Evolutionary conservation across 2,797 vertebrate species (phyloP), one percentile per base, ranked within the genome.

Genomic region (Cossypha dichroa): DNA sequence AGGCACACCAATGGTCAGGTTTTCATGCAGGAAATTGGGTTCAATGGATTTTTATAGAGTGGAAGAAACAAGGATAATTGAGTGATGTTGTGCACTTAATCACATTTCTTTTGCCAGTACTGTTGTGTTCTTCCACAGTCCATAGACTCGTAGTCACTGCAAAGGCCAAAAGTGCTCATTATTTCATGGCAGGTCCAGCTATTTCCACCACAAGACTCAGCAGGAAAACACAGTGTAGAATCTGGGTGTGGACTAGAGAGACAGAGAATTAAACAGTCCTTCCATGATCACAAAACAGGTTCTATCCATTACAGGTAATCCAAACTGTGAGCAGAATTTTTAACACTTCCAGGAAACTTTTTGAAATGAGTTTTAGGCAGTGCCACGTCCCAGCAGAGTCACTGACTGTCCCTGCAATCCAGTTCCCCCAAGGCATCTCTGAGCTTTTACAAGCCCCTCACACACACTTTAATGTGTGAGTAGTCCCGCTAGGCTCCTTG

Each of bases 31-130:
- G 52, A 92, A 82, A 85, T 73, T 45, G 29, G 43, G 13, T 56
- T 40, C 28, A 40, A 46, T 46, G 81, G 88, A 82, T 46, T 90
- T 96, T 85, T 85, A 22, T 46, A 26, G 62, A 86, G 78, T 64
- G 54, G 52, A 48, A 95, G 54, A 58, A 85, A 91, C 62, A 12
- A 85, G 81, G 78, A 51, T 64, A 85, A 72, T 41, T 77, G 72
- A 36, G 67, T 83, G 82, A 64, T 22, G 41, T 20, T 62, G 72
- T 68, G 64, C 62, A 64, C 20, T 83, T 82, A 87, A 66, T 62
- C 4, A 0, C 56, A 12, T 72, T 85, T 80, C 31, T 83, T 40
- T 55, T 52, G 34, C 58, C 29, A 83, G 22, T 9, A 14, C n/a
- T 85, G 6, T 68, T 83, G 56, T 88, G 68, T 72, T 56, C 46